Base-by-base conservation (phyloP, 2,888 invertebrate genomes). In the Drosophila austrosaltans region DNA sequence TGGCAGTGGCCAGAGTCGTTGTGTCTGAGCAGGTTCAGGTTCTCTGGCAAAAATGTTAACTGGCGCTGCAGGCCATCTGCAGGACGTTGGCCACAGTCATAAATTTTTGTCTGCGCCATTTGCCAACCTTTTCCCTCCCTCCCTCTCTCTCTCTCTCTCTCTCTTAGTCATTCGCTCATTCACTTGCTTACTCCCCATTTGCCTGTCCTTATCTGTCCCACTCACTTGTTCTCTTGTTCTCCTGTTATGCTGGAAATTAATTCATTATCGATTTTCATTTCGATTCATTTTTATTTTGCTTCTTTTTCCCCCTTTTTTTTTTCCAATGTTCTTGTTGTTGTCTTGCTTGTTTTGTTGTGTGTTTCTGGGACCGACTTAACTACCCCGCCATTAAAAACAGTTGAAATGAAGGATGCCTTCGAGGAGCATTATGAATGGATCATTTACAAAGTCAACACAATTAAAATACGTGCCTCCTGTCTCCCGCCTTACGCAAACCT, bases 371-470 rank as follows among this genome's bases (percentile, higher is more conserved):
- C 57, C 7, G 58, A 63, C 70, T 75, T 75, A 65, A 70, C 59
- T 75, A 59, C 62, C 48, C 48, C 62, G 58, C 62, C 58, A 70
- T 76, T 75, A 70, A 76, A 66, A 71, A 40, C 75, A 48, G 69
- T 10, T 48, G 30, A 20, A n/a, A 59, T 28, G 32, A 63, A 7
- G 56, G 65, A 69, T 80, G 81, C 81, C 83, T 81, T 86, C 78
- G 75, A 86, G 81, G 58, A 75, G 74, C 82, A 76, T 82, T 85
- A 78, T 82, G 78, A 77, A 84, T 85, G 85, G 83, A 82, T 87
- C 79, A 74, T 75, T 84, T 84, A 75, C 82, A 89, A 79, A 84
- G 78, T 86, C 80, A 86, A 86, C 85, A 81, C 80, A 87, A 89
- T 82, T 84, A 81, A 80, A 87, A 76, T 66, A 82, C 76, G 77